Conservation (phyloP, 2,113 vertebrate genomes). For the Phoenicopterus ruber region DNA sequence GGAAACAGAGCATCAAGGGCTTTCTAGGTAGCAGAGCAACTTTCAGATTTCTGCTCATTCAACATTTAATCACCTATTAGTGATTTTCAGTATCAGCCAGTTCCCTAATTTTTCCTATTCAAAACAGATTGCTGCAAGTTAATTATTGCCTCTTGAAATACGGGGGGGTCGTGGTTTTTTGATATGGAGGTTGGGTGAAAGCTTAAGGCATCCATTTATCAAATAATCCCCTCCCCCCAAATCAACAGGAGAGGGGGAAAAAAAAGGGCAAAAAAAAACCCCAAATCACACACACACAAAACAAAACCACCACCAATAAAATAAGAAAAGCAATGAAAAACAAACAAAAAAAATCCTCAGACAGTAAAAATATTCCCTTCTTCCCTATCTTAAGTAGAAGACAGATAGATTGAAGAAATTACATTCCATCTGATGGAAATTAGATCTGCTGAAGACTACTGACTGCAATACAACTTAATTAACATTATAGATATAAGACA, state of each 20-base stretch:
- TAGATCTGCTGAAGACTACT: neutral
- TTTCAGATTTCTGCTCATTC: neutral
- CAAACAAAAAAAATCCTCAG: neutral
- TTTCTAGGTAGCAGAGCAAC: neutral
- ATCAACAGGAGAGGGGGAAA: neutral
- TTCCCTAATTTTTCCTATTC: neutral
- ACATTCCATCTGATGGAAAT: neutral
- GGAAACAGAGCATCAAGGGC: neutral
- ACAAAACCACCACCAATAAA: neutral
- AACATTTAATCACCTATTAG: neutral
- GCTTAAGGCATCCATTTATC: neutral
- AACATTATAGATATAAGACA: neutral
- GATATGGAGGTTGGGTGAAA: neutral
- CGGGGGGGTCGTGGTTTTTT: accelerated
- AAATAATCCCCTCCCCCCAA: neutral
- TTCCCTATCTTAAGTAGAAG: neutral
- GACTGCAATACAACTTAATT: neutral
- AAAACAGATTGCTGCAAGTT: neutral
- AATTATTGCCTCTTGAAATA: neutral
- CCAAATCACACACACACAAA: neutral
- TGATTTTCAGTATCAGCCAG: neutral
- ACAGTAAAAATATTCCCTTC: neutral
- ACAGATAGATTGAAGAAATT: neutral
- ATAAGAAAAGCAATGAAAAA: neutral
- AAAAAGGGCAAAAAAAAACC: no score